Percentiles rank a stretch among this genome's conserved stretches.
phyloP scores from a whole-genome alignment of 2,888 invertebrate species.

The Strigamia transsilvanica region DNA sequence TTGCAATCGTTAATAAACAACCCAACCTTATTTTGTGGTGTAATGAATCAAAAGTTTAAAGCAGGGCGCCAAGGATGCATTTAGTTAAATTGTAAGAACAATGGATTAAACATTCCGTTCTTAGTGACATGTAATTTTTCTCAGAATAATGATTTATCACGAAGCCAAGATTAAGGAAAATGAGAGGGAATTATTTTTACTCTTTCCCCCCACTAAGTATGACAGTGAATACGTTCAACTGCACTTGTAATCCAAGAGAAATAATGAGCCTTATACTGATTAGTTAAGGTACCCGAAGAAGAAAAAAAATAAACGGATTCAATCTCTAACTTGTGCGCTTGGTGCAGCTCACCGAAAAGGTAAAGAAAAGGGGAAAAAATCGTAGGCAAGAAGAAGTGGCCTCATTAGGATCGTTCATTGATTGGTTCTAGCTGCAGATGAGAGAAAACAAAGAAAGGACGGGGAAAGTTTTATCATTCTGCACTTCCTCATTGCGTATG shows the following conservation, averaged over 20 bases:
- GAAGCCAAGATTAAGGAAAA: slow-evolving; percentile 22
- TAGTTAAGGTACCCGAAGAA: slow-evolving; percentile 22
- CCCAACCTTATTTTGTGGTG: too few relatives aligned
- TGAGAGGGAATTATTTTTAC: slow-evolving; percentile 34
- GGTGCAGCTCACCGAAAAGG: slow-evolving; percentile 45
- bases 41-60: too few relatives aligned
- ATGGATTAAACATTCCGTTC: slow-evolving; percentile 33
- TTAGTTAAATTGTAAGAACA: neutral
- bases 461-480: slow-evolving; percentile 11
- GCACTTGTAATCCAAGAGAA: slow-evolving; percentile 42
- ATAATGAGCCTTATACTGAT: slow-evolving; percentile 44
- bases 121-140: slow-evolving; percentile 33
- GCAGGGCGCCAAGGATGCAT: too few relatives aligned
- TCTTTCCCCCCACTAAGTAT: slow-evolving; percentile 2
- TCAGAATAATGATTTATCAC: slow-evolving; percentile 28
- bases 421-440: slow-evolving; percentile 43
- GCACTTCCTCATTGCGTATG: slow-evolving; percentile 7
- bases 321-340: slow-evolving; percentile 40
- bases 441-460: slow-evolving; percentile 12
- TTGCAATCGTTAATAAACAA: too few relatives aligned
- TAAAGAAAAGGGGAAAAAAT: slow-evolving; percentile 42
- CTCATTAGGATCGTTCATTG: slow-evolving; percentile 47
- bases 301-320: slow-evolving; percentile 42
- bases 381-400: slow-evolving; percentile 40
- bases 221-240: slow-evolving; percentile 26